Evolutionary conservation across 2,797 vertebrate species (phyloP), one percentile per base, ranked within the genome.

Genomic region (Propithecus deckenii): DNA sequence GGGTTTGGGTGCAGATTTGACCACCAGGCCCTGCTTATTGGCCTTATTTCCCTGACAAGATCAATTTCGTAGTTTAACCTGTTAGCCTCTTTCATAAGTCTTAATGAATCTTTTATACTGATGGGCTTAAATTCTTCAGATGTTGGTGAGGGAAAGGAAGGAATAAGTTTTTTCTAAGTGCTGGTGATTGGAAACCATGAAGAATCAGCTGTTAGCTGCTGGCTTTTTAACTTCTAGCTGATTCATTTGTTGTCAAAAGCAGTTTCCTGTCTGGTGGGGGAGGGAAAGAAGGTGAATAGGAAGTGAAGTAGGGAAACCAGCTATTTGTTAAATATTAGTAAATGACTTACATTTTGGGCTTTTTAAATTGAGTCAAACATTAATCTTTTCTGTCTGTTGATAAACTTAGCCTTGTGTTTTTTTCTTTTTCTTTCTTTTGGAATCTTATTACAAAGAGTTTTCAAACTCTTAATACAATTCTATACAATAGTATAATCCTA

Each of bases 221-320:
- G 89, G 86, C 87, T 92, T 96, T 98, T 97, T 95, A 95, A 97
- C 98, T 98, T 98, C 97, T 98, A 98, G 98, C 98, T 99, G 98
- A 98, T 99, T 98, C 98, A 98, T 98, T 98, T 98, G 98, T 99
- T 99, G 98, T 99, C 98, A 98, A 95, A 98, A 96, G 95, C 98
- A 97, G 96, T 98, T 99, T 99, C 98, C 98, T 98, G 98, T 98
- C 95, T 97, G 72, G 7, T 97, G 98, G 98, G 98, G 98, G 98
- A 98, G 98, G 98, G 98, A 97, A 93, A 97, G 86, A 96, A 96
- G 72, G 50, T 76, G 59, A 98, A 94, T 97, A 98, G 98, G 98
- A 99, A 99, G 98, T 99, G 97, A 98, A 98, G 98, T 98, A 97
- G 97, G 95, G 97, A 98, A 98, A 98, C 74, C 98, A 98, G 97